A percentile compares a stretch with the other conserved stretches of the same genome.
These are phyloP conservation scores for Caradrina kadenii DNA, from an alignment of 2,888 invertebrate species.

Conservation along the genomic window DNA sequence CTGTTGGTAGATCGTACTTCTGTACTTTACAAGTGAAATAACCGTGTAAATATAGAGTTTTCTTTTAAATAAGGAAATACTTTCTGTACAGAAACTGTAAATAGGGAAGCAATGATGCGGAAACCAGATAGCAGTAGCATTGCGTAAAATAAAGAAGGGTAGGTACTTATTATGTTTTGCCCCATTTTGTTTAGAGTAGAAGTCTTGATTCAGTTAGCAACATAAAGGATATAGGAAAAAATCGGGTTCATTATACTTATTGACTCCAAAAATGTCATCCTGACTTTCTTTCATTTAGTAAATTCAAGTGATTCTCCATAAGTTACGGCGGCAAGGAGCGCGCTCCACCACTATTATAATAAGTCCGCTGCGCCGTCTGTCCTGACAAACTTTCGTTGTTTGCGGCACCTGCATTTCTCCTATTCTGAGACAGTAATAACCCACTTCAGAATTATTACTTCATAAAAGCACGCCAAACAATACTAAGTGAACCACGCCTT, in stretches of 20 bases:
- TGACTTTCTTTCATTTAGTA: slow-evolving; percentile 22
- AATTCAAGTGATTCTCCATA: slow-evolving; percentile 37
- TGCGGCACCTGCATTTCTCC: slow-evolving; percentile 63
- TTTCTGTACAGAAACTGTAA: background rate
- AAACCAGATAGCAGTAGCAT: slow-evolving; percentile 6
- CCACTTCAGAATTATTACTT: slow-evolving; percentile 56
- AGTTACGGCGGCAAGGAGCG: slow-evolving; percentile 27
- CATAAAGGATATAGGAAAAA: background rate
- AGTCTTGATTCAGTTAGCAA: background rate
- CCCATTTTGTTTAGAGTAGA: background rate
- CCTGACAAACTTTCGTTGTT: slow-evolving; percentile 59
- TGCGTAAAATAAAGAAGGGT: slow-evolving; percentile 1
- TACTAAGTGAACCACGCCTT: slow-evolving; percentile 8
- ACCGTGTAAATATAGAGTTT: background rate
- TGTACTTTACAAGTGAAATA: too few relatives aligned
- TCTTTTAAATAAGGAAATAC: too few relatives aligned
- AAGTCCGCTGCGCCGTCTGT: slow-evolving; percentile 46
- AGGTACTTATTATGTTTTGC: background rate
- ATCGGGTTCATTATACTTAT: background rate
- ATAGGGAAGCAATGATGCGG: slow-evolving; percentile 15
- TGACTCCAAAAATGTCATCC: background rate
- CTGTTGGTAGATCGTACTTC: slow-evolving; percentile 3
- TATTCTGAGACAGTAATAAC: slow-evolving; percentile 48
- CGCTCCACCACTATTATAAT: slow-evolving; percentile 47
- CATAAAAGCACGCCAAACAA: slow-evolving; percentile 12